phyloP scores from a whole-genome alignment of 2,888 invertebrate genomes.

The Leptopterna dolabrata region DNA sequence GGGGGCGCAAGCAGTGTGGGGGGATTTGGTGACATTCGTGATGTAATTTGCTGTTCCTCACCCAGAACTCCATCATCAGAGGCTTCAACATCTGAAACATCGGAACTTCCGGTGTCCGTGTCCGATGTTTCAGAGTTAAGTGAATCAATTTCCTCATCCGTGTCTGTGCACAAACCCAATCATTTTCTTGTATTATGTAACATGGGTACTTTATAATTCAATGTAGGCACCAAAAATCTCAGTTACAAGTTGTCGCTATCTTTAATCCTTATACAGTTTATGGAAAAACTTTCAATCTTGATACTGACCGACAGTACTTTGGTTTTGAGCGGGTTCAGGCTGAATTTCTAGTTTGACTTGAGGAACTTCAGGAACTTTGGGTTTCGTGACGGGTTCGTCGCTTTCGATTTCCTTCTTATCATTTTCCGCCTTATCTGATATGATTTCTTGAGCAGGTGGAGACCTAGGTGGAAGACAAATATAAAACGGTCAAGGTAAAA shows the following conservation, averaged over 20 bases:
- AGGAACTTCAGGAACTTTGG: conserved; percentile 73
- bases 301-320: conserved; percentile 71
- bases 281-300: too few species aligned
- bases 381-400: conserved; percentile 72
- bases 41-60: conserved; percentile 18
- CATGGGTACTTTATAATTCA: neutral
- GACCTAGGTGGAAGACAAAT: neutral
- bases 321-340: conserved; percentile 69
- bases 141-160: conserved; percentile 60
- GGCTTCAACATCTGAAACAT: conserved; percentile 67
- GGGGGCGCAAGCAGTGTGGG: conserved; percentile 24
- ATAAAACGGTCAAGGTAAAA: too few species aligned
- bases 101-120: conserved; percentile 70
- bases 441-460: conserved; percentile 38
- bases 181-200: conserved; percentile 27
- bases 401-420: conserved; percentile 66
- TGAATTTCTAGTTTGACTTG: conserved; percentile 81
- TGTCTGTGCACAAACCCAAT: conserved; percentile 59
- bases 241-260: too few species aligned
- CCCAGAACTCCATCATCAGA: conserved; percentile 36
- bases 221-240: too few species aligned
- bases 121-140: conserved; percentile 64
- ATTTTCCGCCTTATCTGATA: conserved; percentile 53
- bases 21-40: neutral
- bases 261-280: too few species aligned